Evolutionary conservation across 2,888 invertebrate genomes (phyloP).

Genomic region (Nymphalis c-album): DNA sequence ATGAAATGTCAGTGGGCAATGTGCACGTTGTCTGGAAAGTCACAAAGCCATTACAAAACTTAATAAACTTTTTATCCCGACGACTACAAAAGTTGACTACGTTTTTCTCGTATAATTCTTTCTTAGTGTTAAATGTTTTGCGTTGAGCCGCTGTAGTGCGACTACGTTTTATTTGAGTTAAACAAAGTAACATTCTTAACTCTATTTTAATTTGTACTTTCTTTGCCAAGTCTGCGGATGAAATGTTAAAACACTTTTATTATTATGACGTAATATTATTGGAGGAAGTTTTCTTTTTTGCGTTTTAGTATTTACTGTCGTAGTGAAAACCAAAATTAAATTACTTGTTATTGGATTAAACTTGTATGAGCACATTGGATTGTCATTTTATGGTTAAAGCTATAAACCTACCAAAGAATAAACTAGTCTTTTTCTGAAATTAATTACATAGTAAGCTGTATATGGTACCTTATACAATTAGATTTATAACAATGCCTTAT

Average conservation of each 20-base stretch:
- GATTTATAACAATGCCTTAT: no score
- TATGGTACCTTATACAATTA: no score
- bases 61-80: slow-evolving; percentile 28
- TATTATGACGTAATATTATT: no score
- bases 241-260: neutral
- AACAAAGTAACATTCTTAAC: slow-evolving; percentile 2
- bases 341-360: no score
- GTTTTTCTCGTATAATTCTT: slow-evolving; percentile 15
- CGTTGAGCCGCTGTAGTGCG: neutral
- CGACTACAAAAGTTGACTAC: slow-evolving; percentile 17
- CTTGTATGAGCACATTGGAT: no score
- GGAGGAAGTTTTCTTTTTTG: no score
- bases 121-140: slow-evolving; percentile 5
- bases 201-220: neutral
- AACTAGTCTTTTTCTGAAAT: no score
- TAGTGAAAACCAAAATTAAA: no score
- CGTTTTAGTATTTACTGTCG: no score
- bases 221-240: neutral
- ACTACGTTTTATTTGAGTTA: slow-evolving; percentile 7
- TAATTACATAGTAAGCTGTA: no score
- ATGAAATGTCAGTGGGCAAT: slow-evolving; percentile 13
- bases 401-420: no score
- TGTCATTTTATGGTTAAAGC: no score
- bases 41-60: slow-evolving; percentile 24
- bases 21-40: slow-evolving; percentile 11